These are phyloP conservation scores for Plagodis dolabraria DNA, from an alignment of 2,888 invertebrate genomes.

Conservation along the genomic window DNA sequence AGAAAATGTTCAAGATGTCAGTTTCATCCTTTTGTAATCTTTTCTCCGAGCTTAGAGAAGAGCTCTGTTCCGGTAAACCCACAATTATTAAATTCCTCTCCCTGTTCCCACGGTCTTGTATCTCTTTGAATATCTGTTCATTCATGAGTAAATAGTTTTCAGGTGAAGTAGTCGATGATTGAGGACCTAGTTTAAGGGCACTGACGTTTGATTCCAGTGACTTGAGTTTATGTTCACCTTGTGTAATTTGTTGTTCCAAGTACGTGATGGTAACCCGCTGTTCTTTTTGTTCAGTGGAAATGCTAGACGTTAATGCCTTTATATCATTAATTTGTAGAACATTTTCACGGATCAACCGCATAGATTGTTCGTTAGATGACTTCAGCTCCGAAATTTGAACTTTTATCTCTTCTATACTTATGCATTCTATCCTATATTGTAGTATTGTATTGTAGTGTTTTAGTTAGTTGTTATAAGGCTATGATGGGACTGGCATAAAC, in stretches of 20 bases:
- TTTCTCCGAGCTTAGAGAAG: conserved; percentile 15
- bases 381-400: conserved; percentile 7
- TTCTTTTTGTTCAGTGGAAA: conserved; percentile 12
- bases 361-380: conserved; percentile 10
- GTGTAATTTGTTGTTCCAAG: conserved; percentile 6
- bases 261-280: conserved; percentile 6
- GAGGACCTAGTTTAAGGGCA: not conserved
- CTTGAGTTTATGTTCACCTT: conserved; percentile 12
- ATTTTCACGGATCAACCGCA: conserved; percentile 1
- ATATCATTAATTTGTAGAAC: conserved; percentile 9
- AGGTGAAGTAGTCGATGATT: not conserved
- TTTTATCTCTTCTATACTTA: too few species aligned
- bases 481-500: too few species aligned
- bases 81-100: conserved; percentile 40
- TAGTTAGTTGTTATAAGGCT: too few species aligned
- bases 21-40: conserved; percentile 21
- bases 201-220: conserved; percentile 10
- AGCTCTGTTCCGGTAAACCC: conserved; percentile 34
- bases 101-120: conserved; percentile 5
- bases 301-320: not conserved
- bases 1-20: conserved; percentile 4
- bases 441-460: too few species aligned
- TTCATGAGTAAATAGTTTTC: too few species aligned
- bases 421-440: too few species aligned
- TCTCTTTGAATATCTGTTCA: conserved; percentile 11